Base-by-base conservation (phyloP, 2,113 vertebrate species). In the Tauraco erythrolophus region DNA sequence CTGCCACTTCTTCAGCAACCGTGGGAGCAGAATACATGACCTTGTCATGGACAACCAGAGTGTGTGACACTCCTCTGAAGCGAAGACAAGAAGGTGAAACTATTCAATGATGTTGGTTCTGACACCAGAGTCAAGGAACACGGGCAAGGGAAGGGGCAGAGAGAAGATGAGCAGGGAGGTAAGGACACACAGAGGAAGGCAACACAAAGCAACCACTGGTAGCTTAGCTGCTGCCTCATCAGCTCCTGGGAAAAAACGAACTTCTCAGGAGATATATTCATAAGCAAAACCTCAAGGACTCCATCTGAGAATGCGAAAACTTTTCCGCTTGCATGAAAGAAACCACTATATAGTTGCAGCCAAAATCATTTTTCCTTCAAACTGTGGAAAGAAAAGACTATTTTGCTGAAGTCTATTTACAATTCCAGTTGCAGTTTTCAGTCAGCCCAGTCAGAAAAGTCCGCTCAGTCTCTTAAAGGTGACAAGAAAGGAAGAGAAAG, bases 281-380 rank as follows among this genome's bases (percentile, higher is more conserved):
- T 92, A 92, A 94, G 88, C 75, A 93, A 94, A 96, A 96, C 92
- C 84, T 97, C 88, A 96, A 93, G 70, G 57, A 69, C 88, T 93
- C n/a, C 81, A 96, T 79, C 48, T 71, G 77, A 94, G 77, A 84
- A 96, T 82, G 48, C 74, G 75, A 70, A 89, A 96, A 71, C 74
- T 84, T 81, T 88, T 88, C 76, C 1, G 0, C n/a, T 77, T 84
- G 79, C 90, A 95, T 95, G 94, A 92, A 93, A 93, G 88, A 97
- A 96, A 94, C 82, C 68, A 86, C 88, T 95, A 88, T 51, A 56
- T 3, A 80, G 50, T n/a, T 77, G 50, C 28, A 78, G 83, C 82
- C 76, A 86, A 93, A 88, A 81, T 90, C 0, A 13, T 72, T 80
- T 86, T 96, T 90, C 70, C 83, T 86, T 80, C 54, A 0, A 88